Base-by-base conservation (phyloP, 1,140 invertebrate genomes). In the Globodera ellingtonae region DNA sequence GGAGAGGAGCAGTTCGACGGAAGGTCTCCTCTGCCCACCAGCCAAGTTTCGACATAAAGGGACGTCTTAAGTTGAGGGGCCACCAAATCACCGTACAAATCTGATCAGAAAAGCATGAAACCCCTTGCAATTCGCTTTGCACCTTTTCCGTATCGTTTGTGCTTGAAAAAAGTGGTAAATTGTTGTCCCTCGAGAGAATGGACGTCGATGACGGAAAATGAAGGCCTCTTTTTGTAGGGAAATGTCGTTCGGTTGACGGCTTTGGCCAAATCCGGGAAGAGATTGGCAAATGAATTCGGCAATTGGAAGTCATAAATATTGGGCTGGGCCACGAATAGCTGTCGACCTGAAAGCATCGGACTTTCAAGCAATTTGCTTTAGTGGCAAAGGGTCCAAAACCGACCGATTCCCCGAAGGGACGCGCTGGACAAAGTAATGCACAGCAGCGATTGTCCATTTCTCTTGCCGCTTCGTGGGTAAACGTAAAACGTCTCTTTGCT, bases 11-110 rank as follows among this genome's bases (percentile, higher is more conserved):
- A 91, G 81, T 90, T 87, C 1, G 90, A 89, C 9, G 80, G 83
- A 13, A 83, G 50, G 67, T 83, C 82, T 4, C 81, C 93, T 7
- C 81, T 83, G 47, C 94, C 94, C 90, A 95, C 94, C 8, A 93
- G 91, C 95, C 95, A 98, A 0, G 94, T 94, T 91, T 97, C 94
- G 5, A 94, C 93, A 2, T 93, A 92, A 4, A 97, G 90, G 87
- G 93, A 92, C 0, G 92, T 91, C 78, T 93, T 90, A 13, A 96
- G 89, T 46, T 91, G 89, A 10, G 93, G 93, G 0, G 94, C 94
- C 18, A 97, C 93, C 84, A 94, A 91, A 69, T 93, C 93, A 76
- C 92, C 92, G 87, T 97, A 98, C 6, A 98, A 89, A 89, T 97
- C 95, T 92, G 76, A 59, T 90, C 88, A 18, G 15, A 18, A 59